A percentile compares a stretch with the other conserved stretches of the same genome.
Conservation (phyloP, 2,797 vertebrate species). For the Acridotheres tristis region DNA sequence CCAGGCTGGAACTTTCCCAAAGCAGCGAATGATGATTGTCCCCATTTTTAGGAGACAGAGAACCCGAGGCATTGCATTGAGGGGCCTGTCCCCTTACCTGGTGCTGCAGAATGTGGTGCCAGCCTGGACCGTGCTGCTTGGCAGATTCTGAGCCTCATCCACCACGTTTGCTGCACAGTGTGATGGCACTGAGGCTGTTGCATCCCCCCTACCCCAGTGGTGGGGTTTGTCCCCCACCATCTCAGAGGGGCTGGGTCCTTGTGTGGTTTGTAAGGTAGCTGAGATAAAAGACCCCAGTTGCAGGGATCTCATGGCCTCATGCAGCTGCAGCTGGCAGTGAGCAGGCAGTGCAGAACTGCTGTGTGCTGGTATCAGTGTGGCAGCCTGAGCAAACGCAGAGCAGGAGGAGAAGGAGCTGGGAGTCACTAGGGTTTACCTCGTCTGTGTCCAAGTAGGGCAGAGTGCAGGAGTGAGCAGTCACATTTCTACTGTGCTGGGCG, state of each 20-base stretch:
- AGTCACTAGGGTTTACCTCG: background rate
- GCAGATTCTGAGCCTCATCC: background rate
- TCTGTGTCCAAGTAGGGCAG: background rate
- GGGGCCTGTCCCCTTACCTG: background rate
- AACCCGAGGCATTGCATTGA: background rate
- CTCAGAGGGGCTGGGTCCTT: background rate
- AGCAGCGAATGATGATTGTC: background rate
- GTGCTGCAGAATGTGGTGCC: background rate
- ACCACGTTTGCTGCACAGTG: background rate
- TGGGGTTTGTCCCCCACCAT: background rate
- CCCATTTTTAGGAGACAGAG: background rate
- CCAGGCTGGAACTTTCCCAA: background rate
- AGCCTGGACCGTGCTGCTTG: background rate
- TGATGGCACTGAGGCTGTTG: background rate
- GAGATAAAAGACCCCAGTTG: background rate
- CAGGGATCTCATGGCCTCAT: background rate
- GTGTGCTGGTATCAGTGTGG: accelerated
- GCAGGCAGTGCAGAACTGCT: background rate
- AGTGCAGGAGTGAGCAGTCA: background rate
- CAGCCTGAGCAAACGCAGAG: background rate
- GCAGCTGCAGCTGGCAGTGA: background rate
- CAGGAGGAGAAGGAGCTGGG: background rate
- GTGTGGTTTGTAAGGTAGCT: background rate
- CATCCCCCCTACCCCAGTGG: background rate
- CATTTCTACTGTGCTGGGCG: background rate